These are phyloP conservation scores for Alosa alosa DNA, from an alignment of 2,113 vertebrate genomes.

Conservation along the genomic window DNA sequence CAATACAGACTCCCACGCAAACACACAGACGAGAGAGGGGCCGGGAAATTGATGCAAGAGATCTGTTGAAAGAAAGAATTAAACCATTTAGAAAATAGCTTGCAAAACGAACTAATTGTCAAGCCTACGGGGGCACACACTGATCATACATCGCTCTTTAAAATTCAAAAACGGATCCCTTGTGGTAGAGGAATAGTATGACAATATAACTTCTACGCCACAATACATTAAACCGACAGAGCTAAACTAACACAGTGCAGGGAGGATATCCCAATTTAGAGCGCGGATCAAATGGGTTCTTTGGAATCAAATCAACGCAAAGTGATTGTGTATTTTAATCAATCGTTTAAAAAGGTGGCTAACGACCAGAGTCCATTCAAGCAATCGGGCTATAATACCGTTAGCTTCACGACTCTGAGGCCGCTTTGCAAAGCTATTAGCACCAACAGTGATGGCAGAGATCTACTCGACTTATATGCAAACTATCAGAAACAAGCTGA, in stretches of 20 bases:
- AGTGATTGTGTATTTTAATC: neutral
- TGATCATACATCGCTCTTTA: neutral
- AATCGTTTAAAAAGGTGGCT: neutral
- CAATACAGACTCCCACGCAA: constrained; percentile 3
- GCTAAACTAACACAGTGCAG: neutral
- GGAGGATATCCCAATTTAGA: neutral
- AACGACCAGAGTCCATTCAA: neutral
- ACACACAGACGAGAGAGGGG: neutral
- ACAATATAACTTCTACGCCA: neutral
- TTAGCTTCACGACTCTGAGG: neutral
- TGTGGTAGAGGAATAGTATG: neutral
- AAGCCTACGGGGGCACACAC: neutral
- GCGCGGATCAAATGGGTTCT: neutral
- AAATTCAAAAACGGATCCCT: neutral
- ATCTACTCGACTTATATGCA: neutral
- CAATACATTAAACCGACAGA: neutral
- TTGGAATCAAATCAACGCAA: neutral
- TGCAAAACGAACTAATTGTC: neutral
- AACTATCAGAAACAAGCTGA: neutral
- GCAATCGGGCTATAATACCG: neutral
- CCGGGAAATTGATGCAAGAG: neutral
- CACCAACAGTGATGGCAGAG: neutral
- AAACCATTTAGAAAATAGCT: neutral
- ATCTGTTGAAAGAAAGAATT: neutral
- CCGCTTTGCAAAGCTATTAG: neutral